Evolutionary conservation across 1,140 invertebrate species (phyloP), one percentile per base, ranked within the genome.

Genomic region (Diachasmimorpha longicaudata): DNA sequence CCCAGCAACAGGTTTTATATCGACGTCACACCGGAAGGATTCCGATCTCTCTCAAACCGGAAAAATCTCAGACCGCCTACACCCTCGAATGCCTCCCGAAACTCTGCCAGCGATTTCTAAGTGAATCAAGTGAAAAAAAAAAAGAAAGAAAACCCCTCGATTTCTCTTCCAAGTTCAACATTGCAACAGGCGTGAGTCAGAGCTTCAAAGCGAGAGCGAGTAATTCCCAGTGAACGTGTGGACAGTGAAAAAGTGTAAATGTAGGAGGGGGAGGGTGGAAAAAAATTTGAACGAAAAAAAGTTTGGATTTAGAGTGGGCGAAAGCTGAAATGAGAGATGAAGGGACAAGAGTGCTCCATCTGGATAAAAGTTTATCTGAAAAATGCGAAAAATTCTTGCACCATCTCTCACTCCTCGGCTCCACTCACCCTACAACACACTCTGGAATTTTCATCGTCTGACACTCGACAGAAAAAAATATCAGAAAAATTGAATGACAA

Each of bases 171-270:
- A 63, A 63, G 23, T 19, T 63, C 58, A 31, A 25, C 19, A 63
- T 63, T 25, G 48, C 58, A 25, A 25, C 58, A 23, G 23, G 58
- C 58, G 14, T 63, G 58, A 63, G 19, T 23, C 23, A 11, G 58
- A 11, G 58, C 14, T 55, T 55, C 48, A 55, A 55, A 55, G 73
- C 67, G 52, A 74, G 76, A 70, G 68, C 76, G 74, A 79, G 75
- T 77, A 76, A 77, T 80, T 78, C 77, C 77, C 75, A 37, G 75
- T 72, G 77, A 80, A 80, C 78, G 67, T 78, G 78, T 79, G 75
- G 78, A 76, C 77, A 52, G 69, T 31, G 71, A 63, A 80, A 72
- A 48, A 74, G 36, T 23, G 58, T 42, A 42, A 42, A 4, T 10
- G n/a, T n/a, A 80, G 31, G 63, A 58, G 44, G 58, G 58, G 48